Conservation (phyloP, 2,797 vertebrate species). For the Melanotaenia nigrans region DNA sequence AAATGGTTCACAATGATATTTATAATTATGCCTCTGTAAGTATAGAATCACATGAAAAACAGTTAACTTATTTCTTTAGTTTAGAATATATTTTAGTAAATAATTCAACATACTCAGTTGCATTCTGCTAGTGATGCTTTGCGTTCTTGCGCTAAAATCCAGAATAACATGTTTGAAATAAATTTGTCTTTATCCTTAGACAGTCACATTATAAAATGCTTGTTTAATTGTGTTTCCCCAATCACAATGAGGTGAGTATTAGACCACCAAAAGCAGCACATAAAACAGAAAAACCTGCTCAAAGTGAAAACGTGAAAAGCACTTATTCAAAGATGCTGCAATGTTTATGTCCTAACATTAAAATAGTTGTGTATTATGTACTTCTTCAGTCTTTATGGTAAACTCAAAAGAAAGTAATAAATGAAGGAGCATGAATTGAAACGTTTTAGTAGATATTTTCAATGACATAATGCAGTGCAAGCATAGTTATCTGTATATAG, state of each 20-base stretch:
- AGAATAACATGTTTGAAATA: background rate
- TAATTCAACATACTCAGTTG: too few relatives aligned
- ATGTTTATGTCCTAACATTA: background rate
- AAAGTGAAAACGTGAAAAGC: conserved; percentile 14
- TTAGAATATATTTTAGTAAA: too few relatives aligned
- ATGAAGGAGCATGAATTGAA: background rate
- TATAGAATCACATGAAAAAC: too few relatives aligned
- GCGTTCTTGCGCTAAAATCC: conserved; percentile 1
- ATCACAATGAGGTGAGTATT: background rate
- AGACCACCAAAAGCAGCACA: conserved; percentile 9
- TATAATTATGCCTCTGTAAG: too few relatives aligned
- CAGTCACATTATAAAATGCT: background rate
- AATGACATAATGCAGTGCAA: background rate
- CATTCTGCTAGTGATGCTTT: background rate
- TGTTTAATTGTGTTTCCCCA: background rate
- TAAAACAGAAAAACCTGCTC: conserved; percentile 19
- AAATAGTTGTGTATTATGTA: background rate
- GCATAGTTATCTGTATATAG: background rate
- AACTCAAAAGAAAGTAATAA: background rate
- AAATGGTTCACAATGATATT: background rate
- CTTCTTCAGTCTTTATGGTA: background rate
- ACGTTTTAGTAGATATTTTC: background rate
- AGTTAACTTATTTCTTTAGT: too few relatives aligned
- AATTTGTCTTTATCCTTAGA: background rate
- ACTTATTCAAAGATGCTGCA: background rate